These are phyloP conservation scores for Petrocephalus schoutedeni DNA, from an alignment of 2,797 vertebrate species.

Conservation along the genomic window DNA sequence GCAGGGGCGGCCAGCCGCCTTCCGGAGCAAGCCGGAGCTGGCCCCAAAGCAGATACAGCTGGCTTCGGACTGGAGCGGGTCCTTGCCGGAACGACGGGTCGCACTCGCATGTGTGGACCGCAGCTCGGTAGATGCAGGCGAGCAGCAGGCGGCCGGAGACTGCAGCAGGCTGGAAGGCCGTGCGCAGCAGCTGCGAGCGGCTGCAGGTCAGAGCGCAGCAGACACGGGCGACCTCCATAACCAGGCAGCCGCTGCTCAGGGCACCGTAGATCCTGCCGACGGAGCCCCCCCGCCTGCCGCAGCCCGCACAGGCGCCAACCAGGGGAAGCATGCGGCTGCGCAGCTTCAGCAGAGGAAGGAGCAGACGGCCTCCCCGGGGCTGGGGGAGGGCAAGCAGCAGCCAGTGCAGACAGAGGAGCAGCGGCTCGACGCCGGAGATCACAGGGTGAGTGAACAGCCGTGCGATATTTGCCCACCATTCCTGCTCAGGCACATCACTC, in stretches of 20 bases:
- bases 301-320: not conserved
- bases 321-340: conserved; percentile 17
- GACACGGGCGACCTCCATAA: not conserved
- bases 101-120: conserved; percentile 51
- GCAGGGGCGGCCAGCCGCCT: not conserved
- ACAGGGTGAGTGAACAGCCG: conserved; percentile 51
- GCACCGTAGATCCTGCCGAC: not conserved
- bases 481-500: not conserved
- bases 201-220: not conserved
- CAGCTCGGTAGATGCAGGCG: not conserved
- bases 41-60: conserved; percentile 62
- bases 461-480: not conserved
- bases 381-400: conserved; percentile 39
- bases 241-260: not conserved
- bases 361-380: conserved; percentile 27
- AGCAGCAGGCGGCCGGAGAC: conserved; percentile 43
- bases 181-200: conserved; percentile 51
- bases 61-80: conserved; percentile 57
- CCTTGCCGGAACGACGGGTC: conserved; percentile 39
- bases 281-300: not conserved
- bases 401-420: conserved; percentile 33
- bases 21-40: not conserved
- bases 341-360: conserved; percentile 36
- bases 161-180: conserved; percentile 66
- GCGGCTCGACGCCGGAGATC: conserved; percentile 28